Evolutionary conservation across 2,888 invertebrate genomes (phyloP), one percentile per base, ranked within the genome.

Genomic region (Idaea straminata): DNA sequence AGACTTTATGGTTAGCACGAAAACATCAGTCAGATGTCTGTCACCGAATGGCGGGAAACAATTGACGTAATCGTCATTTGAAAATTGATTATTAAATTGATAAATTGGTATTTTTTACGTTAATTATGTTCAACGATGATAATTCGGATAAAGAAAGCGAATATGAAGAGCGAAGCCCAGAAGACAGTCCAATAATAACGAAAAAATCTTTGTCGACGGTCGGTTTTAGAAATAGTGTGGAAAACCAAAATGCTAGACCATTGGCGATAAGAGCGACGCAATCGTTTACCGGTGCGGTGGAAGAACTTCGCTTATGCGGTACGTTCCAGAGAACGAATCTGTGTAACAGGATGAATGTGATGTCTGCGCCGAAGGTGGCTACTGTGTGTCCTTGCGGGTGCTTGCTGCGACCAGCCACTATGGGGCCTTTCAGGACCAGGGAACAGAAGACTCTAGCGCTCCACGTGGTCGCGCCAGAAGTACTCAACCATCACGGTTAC

Each of bases 401-500:
- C 64, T 77, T 89, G 13, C 74, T 91, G 35, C 80, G 87, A 35
- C 89, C 89, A 3, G 81, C 87, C 0, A 79, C 80, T 0, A 78
- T 83, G 0, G 85, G 85, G 5, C 87, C 92, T 0, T 92, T 93
- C 68, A 76, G 92, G 61, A 93, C 93, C 7, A 78, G 93, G 35
- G 93, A 93, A 64, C 84, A 86, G 74, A 85, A 82, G 62, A 89
- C 92, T 0, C 76, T 92, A 35, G 89, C 91, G 0, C 83, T 92
- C 1, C 87, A 90, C 69, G 86, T 93, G 16, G 93, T 94, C 15
- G 83, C 92, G 5, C 92, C 94, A n/a, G 93, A 94, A 63, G 91
- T 93, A 60, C 84, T 94, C 15, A 88, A 82, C 61, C 88, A 93
- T 68, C 92, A 95, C 78, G 95, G 95, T 3, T 93, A 91, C 68